phyloP scores from a whole-genome alignment of 23 tunicate species.

The Corella eumyota region DNA sequence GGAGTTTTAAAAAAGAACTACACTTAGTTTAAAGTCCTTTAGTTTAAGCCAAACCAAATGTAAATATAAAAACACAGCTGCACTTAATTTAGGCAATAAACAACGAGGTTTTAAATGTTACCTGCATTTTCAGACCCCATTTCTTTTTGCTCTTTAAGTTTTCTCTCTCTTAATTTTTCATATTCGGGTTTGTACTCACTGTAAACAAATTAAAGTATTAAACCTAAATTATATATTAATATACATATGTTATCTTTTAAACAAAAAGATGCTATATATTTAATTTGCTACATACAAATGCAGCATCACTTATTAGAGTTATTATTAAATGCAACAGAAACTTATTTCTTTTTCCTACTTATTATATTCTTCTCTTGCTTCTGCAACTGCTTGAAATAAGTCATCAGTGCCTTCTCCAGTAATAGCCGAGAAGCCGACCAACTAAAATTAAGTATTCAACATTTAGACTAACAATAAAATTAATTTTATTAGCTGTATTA shows the following conservation, averaged over 20 bases:
- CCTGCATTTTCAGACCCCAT: constrained; percentile 7
- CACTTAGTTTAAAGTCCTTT: too few relatives aligned
- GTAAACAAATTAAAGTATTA: not conserved
- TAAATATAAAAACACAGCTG: too few relatives aligned
- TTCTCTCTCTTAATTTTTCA: constrained; percentile 49
- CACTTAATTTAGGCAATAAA: not conserved
- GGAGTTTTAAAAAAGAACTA: too few relatives aligned
- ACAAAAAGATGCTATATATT: too few relatives aligned
- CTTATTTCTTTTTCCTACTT: constrained; percentile 17
- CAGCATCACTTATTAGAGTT: not conserved
- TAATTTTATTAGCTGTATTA: not conserved
- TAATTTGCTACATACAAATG: not conserved
- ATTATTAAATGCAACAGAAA: not conserved
- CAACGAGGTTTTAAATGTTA: not conserved
- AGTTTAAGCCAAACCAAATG: too few relatives aligned
- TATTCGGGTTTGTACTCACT: constrained; percentile 85
- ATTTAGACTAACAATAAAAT: not conserved
- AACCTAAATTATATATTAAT: not conserved
- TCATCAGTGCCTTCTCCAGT: constrained; percentile 86
- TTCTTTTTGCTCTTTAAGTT: constrained; percentile 12
- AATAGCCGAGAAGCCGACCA: constrained; percentile 93
- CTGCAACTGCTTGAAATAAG: constrained; percentile 55
- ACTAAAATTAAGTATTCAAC: too few relatives aligned
- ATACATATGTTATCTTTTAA: too few relatives aligned
- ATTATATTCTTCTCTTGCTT: constrained; percentile 87